Evolutionary conservation across 1,140 invertebrate genomes (phyloP), one percentile per base, ranked within the genome.

Genomic region (Nephila pilipes): DNA sequence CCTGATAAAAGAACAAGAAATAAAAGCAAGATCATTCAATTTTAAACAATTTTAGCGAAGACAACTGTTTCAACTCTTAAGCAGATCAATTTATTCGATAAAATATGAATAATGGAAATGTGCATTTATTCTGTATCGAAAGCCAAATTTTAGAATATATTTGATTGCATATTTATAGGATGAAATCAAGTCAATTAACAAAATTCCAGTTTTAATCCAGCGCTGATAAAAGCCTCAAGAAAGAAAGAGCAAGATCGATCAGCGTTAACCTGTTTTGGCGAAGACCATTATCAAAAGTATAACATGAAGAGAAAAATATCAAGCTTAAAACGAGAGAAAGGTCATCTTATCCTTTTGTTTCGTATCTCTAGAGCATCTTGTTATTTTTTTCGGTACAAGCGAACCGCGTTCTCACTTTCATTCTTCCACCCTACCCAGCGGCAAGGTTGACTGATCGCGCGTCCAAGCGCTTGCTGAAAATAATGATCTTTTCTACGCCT

Each of bases 391-490:
- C n/a, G 22, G 6, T 46, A 4, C 46, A 18, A 54, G 29, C 36
- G 46, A 8, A 38, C n/a, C 29, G 25, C 57, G 55, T 58, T 85
- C 83, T 57, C 83, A 85, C 83, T 85, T 85, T 85, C 83, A n/a
- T 54, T 85, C 57, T 25, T 60, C 83, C 83, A 60, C 83, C 83
- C 83, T 58, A 16, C 83, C 83, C 29, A 46, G 20, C 29, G 83
- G 83, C 83, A 85, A 85, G 83, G 83, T 85, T 85, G 57, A n/a
- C n/a, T 12, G 14, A 38, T 22, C 83, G 83, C 83, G 54, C 57
- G 54, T 75, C 69, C 69, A 36, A 32, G 69, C 69, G 16, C 16
- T 29, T 32, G 25, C 29, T 18, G 29, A 81, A 81, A 54, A 29
- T 81, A 81, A 81, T 81, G 80, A 55, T 54, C 36, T 46, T 46